Conservation (phyloP, 2,113 vertebrate genomes). For the Entelurus aequoreus region DNA sequence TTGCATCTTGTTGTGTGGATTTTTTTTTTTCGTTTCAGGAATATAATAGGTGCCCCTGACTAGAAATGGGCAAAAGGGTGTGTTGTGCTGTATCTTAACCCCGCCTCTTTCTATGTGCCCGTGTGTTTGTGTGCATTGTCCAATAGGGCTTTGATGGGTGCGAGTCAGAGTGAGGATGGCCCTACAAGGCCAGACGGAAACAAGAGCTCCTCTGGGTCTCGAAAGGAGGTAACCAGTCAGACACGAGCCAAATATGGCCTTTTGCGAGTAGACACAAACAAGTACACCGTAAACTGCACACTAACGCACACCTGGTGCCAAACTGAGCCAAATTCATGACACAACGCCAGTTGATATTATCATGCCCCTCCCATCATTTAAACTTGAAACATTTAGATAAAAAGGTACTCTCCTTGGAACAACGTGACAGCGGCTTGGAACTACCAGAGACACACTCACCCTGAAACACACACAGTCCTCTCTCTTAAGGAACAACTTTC, state of each 20-base stretch:
- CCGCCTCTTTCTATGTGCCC: conserved; percentile 4
- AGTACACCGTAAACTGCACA: conserved; percentile 19
- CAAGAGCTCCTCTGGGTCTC: conserved; percentile 59
- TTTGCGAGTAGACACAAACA: conserved; percentile 34
- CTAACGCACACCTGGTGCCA: conserved; percentile 18
- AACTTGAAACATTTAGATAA: conserved; percentile 27
- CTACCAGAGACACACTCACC: background rate
- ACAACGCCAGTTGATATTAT: conserved; percentile 6
- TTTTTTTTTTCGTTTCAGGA: too few species aligned
- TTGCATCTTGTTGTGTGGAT: too few species aligned
- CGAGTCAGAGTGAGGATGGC: conserved; percentile 55
- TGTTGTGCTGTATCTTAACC: conserved; percentile 4
- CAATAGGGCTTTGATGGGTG: conserved; percentile 45
- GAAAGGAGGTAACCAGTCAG: conserved; percentile 70
- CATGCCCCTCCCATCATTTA: conserved; percentile 26
- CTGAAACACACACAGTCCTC: conserved; percentile 10
- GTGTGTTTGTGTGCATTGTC: conserved; percentile 22
- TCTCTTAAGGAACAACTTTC: conserved; percentile 5
- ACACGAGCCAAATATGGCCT: conserved; percentile 80
- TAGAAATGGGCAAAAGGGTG: background rate
- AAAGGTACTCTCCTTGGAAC: conserved; percentile 23
- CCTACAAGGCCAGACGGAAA: conserved; percentile 72
- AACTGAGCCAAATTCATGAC: conserved; percentile 5
- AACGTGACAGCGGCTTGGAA: conserved; percentile 34
- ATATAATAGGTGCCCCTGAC: too few species aligned